phyloP scores from a whole-genome alignment of 2,888 invertebrate genomes.

The Gisinianus flammeolus region DNA sequence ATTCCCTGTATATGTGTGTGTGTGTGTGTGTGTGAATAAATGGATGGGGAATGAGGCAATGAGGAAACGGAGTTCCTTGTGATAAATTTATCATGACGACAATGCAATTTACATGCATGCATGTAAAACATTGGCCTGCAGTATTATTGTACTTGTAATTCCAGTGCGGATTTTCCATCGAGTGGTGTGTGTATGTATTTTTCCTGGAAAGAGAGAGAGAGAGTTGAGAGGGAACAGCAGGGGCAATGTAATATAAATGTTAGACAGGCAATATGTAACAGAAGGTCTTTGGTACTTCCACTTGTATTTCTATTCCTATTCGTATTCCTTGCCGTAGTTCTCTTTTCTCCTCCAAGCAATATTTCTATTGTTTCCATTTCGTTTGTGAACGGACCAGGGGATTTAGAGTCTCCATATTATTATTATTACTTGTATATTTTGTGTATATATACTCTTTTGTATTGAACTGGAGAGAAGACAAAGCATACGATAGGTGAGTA shows the following conservation, averaged over 20 bases:
- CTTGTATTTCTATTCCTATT: background rate
- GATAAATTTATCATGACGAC: slow-evolving; percentile 52
- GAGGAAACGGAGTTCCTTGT: slow-evolving; percentile 32
- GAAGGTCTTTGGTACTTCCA: background rate
- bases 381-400: background rate
- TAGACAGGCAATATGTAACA: slow-evolving; percentile 12
- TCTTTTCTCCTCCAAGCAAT: background rate
- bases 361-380: background rate
- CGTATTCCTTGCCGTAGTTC: background rate
- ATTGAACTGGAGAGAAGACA: too few species aligned
- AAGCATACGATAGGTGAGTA: too few species aligned
- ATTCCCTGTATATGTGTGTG: too few species aligned
- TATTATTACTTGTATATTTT: background rate
- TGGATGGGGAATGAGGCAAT: slow-evolving; percentile 4
- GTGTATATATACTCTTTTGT: background rate
- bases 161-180: background rate
- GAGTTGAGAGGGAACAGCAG: background rate
- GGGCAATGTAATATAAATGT: slow-evolving; percentile 11
- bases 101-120: slow-evolving; percentile 48
- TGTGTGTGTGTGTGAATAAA: too few species aligned
- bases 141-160: background rate
- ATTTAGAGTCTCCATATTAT: background rate
- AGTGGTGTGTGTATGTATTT: background rate
- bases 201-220: slow-evolving; percentile 1
- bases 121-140: slow-evolving; percentile 29